Percentiles rank a stretch among this genome's conserved stretches.
These are phyloP conservation scores for Meliscaeva auricollis DNA, from an alignment of 2,888 invertebrate genomes.

Conservation along the genomic window DNA sequence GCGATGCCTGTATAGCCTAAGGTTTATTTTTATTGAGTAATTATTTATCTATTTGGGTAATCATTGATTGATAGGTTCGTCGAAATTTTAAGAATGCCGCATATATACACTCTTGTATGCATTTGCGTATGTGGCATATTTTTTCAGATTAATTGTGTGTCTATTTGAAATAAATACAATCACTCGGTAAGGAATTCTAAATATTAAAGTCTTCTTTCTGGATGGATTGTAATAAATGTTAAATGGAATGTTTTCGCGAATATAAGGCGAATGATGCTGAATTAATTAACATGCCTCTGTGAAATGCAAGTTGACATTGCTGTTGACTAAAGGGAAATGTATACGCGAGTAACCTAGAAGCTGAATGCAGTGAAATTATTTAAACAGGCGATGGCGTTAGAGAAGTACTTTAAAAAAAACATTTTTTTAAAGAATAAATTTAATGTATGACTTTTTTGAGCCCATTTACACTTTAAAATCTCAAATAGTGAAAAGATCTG, in stretches of 20 bases:
- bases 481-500: too few relatives aligned
- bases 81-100: constrained; percentile 68
- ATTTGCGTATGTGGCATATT: constrained; percentile 42
- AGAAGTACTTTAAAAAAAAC: too few relatives aligned
- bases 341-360: background rate
- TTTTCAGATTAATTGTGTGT: constrained; percentile 21
- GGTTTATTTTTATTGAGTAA: constrained; percentile 72
- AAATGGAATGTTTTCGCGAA: constrained; percentile 30
- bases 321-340: constrained; percentile 18
- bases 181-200: constrained; percentile 50
- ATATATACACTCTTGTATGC: constrained; percentile 22
- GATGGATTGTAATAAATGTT: constrained; percentile 36
- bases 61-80: constrained; percentile 69
- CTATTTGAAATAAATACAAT: constrained; percentile 43
- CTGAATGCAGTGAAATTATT: background rate
- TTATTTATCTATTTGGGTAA: constrained; percentile 74
- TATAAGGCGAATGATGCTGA: constrained; percentile 29
- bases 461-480: too few relatives aligned
- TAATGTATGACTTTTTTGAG: too few relatives aligned
- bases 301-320: constrained; percentile 48
- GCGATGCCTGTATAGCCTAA: constrained; percentile 44
- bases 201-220: constrained; percentile 36
- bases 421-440: too few relatives aligned
- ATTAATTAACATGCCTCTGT: constrained; percentile 57
- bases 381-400: background rate